A percentile compares a stretch with the other conserved stretches of the same genome.
phyloP scores from a whole-genome alignment of 2,797 vertebrate species.

The Spinibarbus caldwelli region DNA sequence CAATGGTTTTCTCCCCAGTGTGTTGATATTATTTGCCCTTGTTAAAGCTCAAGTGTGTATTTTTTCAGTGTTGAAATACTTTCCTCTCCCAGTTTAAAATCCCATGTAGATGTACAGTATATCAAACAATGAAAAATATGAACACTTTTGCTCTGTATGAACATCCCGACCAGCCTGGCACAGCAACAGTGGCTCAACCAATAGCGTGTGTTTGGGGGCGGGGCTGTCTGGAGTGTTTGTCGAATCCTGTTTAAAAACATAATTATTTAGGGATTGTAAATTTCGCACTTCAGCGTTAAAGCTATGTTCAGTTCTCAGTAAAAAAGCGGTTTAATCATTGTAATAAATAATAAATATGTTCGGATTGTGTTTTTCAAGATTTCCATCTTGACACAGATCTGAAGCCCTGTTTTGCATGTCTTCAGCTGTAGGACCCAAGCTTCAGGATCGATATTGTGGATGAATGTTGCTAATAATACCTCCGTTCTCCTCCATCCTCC shows the following conservation, averaged over 20 bases:
- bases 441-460: constrained; percentile 19
- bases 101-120: not conserved
- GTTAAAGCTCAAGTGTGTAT: not conserved
- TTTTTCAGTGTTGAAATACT: not conserved
- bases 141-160: not conserved
- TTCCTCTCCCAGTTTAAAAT: not conserved
- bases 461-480: constrained; percentile 41
- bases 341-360: not conserved
- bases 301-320: not conserved
- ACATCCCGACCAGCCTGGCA: not conserved
- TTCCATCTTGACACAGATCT: too few species aligned
- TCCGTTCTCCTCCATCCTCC: constrained; percentile 1
- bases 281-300: not conserved
- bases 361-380: not conserved
- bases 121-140: not conserved
- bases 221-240: not conserved
- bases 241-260: not conserved
- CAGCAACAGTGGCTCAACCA: not conserved
- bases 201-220: not conserved
- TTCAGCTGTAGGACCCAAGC: not conserved
- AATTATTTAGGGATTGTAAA: not conserved
- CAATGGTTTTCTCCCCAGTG: not conserved
- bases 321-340: not conserved
- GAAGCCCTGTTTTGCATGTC: not conserved
- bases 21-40: constrained; percentile 8